Evolutionary conservation across 2,797 vertebrate species (phyloP), one percentile per base, ranked within the genome.

Genomic region (Chrysolophus pictus): DNA sequence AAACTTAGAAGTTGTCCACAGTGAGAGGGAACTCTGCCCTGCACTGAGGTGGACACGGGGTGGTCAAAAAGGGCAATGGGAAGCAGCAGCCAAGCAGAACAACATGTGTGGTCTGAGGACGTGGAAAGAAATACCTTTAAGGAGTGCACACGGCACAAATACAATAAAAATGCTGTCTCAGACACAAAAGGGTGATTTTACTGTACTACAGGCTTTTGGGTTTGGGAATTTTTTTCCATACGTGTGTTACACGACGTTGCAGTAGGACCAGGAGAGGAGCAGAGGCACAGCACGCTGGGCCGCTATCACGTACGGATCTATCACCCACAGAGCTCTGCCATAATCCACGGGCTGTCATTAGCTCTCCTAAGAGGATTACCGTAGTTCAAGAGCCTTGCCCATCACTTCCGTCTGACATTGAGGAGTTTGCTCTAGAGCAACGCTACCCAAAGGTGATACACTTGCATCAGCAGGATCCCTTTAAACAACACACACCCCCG

Each of bases 291-390:
- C 67, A 41, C 18, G 14, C 41, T 19, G 29, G 59, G 5, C 44
- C 5, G 10, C 31, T 24, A 58, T 74, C 73, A 37, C 5, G 8
- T 70, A 46, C 23, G 42, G 49, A 87, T 73, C 51, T 51, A 37
- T 72, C 84, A 60, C 35, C 39, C 77, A 65, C 81, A 23, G 72
- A 59, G 73, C 70, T 69, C 62, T 73, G 64, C 71, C 85, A 82
- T 80, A 83, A 94, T 23, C 84, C 72, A 76, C 51, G 55, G 84
- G 67, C 58, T 42, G 55, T n/a, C 78, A 42, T 42, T 26, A 90
- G 64, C 70, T 74, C 60, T 75, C 72, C 68, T n/a, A 47, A 82
- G 12, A 46, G 60, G 59, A 83, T 78, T 47, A 85, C 11, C 12
- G 31, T 28, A 88, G 68, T 41, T 86, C 7, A 77, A 14, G 46